Evolutionary conservation across 2,113 vertebrate genomes (phyloP), one percentile per base, ranked within the genome.

Genomic region (Percopsis transmontana): DNA sequence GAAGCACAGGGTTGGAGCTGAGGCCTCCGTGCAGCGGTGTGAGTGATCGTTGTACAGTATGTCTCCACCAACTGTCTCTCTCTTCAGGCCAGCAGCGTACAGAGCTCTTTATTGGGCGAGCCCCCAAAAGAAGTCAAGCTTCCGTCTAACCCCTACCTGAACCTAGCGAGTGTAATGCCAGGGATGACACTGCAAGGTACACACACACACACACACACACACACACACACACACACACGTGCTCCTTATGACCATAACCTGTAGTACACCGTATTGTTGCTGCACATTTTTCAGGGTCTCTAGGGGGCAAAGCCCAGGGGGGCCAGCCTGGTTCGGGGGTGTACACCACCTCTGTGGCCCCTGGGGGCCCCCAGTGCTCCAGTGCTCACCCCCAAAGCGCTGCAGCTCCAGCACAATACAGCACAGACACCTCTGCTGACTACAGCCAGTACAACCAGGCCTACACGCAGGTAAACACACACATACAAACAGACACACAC

Each of bases 141-240:
- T 11, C 96, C 97, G 62, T 98, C 94, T 57, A 99, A 98, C 81
- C 97, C 97, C 0, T 99, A 99, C 83, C 87, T 99, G 87, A 98
- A 98, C 82, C 67, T 98, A 90, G 96, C 96, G 38, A 99, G 96
- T 27, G 96, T 99, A 24, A 83, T 98, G 82, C 97, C 97, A 60
- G 92, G 95, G 18, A 83, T 95, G 16, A 93, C 94, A 48, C 88
- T 97, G 72, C 92, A 95, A 89, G 90, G 96, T 87, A 69, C 56
- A 27, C 13, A 74, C 12, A 51, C 33, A 18, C 20, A 63, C 57
- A 44, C 45, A 20, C 44, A 42, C 33, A 53, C 59, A 60, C 59
- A 68, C 24, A 68, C 61, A 48, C 20, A 23, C 19, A 47, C 12
- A 44, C 7, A 39, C 39, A 52, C 52, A 66, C 62, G 7, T 19